Evolutionary conservation across 2,888 invertebrate species (phyloP), one percentile per base, ranked within the genome.

Genomic region (Drosophila melanosoma): DNA sequence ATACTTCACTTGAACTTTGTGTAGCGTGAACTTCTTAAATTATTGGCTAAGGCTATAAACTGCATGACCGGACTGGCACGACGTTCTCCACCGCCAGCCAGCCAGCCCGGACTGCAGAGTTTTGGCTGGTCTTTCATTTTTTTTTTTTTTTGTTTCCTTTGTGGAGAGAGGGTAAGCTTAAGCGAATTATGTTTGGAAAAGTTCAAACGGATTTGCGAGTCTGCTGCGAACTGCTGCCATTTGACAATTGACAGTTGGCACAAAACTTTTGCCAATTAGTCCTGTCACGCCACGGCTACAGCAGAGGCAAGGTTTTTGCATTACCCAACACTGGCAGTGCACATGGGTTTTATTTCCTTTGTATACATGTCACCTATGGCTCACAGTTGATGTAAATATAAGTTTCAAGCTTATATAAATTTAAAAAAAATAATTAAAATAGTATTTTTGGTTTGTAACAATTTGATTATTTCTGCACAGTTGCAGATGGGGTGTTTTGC

Each of bases 21-120:
- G 86, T 87, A 81, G 87, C 89, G 83, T 87, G 89, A 83, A 89
- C 81, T 87, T 87, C 87, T 87, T 89, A 85, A 89, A 86, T 86
- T 89, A 86, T 89, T 87, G 76, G 85, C 87, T 72, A 71, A 67
- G 72, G 59, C 79, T 62, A 85, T 75, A 85, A 73, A 77, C 83
- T 88, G 82, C 74, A 69, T 57, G 52, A 48, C 68, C 36, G 70
- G 70, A 58, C 58, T 48, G 58, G 58, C 58, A 58, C 40, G 40
- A 33, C 38, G 33, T 53, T 48, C 54, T 51, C 62, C 48, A 36
- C 40, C 29, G 35, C 35, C 51, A n/a, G 10, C 10, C 32, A 42
- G 32, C 40, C 32, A 42, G 32, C 40, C 42, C 48, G 36, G 48
- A 20, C 38, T 45, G 68, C 3, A 36, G 56, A 56, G 57, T 57